Conservation (phyloP, 1,140 invertebrate genomes). For the Dreissena rostriformis region DNA sequence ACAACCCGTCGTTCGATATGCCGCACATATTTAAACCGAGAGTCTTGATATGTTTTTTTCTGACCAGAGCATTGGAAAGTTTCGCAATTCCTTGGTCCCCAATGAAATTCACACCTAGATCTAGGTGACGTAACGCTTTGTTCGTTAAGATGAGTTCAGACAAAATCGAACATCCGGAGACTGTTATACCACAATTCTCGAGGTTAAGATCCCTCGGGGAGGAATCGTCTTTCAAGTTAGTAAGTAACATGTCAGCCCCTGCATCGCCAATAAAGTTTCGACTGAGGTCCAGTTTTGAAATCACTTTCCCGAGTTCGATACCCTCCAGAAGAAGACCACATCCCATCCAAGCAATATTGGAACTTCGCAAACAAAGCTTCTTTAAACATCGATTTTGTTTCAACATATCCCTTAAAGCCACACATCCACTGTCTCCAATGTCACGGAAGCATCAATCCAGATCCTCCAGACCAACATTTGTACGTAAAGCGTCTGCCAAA, state of each 20-base stretch:
- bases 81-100: constrained; percentile 72
- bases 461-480: constrained; percentile 67
- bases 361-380: constrained; percentile 73
- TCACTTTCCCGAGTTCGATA: constrained; percentile 65
- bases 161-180: constrained; percentile 68
- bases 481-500: constrained; percentile 65
- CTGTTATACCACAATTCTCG: constrained; percentile 78
- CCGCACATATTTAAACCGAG: constrained; percentile 79
- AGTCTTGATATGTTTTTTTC: constrained; percentile 74
- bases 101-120: constrained; percentile 77
- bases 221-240: constrained; percentile 70
- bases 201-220: constrained; percentile 72
- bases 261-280: constrained; percentile 73
- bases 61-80: constrained; percentile 72
- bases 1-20: constrained; percentile 78
- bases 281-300: constrained; percentile 74
- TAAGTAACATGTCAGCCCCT: constrained; percentile 71
- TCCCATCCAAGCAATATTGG: constrained; percentile 72
- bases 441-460: constrained; percentile 77
- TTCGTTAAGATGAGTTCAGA: constrained; percentile 72
- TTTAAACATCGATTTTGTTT: constrained; percentile 71
- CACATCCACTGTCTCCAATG: constrained; percentile 72
- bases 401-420: constrained; percentile 72
- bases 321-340: constrained; percentile 73
- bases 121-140: constrained; percentile 72